These are phyloP conservation scores for Heteromurus nitidus DNA, from an alignment of 2,888 invertebrate genomes.

Conservation along the genomic window DNA sequence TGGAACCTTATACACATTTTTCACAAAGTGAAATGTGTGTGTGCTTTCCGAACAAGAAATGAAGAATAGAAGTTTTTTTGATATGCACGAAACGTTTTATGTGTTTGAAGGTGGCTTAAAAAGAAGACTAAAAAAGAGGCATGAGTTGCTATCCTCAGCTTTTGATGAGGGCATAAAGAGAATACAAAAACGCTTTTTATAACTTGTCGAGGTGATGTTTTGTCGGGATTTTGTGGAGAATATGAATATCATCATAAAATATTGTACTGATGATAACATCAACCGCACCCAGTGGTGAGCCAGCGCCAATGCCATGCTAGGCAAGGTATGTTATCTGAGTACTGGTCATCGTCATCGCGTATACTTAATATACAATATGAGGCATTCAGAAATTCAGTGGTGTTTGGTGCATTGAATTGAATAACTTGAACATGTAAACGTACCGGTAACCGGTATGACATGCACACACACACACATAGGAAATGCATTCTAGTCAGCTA, in stretches of 20 bases:
- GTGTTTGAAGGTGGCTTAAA: not conserved
- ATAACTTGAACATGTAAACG: not conserved
- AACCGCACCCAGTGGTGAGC: slow-evolving; percentile 64
- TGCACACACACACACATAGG: too few relatives aligned
- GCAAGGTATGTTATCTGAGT: slow-evolving; percentile 48
- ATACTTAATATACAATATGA: too few relatives aligned
- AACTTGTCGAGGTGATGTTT: slow-evolving; percentile 37
- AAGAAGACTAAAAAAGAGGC: slow-evolving; percentile 3
- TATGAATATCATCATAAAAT: slow-evolving; percentile 57
- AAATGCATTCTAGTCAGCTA: too few relatives aligned
- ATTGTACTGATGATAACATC: slow-evolving; percentile 62
- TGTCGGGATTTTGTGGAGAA: slow-evolving; percentile 56
- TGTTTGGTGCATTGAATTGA: not conserved
- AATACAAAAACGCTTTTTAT: not conserved
- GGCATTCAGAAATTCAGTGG: not conserved
- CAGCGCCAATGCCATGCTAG: slow-evolving; percentile 63
- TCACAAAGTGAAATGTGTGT: not conserved
- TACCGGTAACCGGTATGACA: too few relatives aligned
- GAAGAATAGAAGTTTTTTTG: slow-evolving; percentile 13
- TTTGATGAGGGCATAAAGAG: slow-evolving; percentile 1
- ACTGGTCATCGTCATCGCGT: too few relatives aligned
- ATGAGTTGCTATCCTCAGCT: too few relatives aligned
- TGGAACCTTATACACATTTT: not conserved
- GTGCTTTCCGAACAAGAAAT: not conserved
- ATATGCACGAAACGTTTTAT: slow-evolving; percentile 42